phyloP scores from a whole-genome alignment of 64 coral and sea anemone genomes.

The Acropora tenuis region DNA sequence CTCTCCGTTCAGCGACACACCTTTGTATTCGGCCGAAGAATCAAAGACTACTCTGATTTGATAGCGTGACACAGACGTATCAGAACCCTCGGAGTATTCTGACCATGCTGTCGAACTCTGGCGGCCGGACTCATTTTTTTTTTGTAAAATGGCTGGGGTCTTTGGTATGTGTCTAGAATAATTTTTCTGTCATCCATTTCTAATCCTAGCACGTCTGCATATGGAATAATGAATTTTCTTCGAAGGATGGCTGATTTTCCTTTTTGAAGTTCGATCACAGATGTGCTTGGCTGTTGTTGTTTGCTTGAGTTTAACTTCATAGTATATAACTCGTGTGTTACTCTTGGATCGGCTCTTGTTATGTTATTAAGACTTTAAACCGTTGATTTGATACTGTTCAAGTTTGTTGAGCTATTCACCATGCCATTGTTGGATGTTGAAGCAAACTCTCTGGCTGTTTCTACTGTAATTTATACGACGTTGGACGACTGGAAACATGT shows the following conservation, averaged over 20 bases:
- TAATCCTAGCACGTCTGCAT: conserved; percentile 20
- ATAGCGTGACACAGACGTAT: background rate
- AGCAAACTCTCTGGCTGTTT: conserved; percentile 39
- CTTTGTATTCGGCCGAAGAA: too few relatives aligned
- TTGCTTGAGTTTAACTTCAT: conserved; percentile 28
- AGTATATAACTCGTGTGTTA: conserved; percentile 33
- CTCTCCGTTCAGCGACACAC: too few relatives aligned
- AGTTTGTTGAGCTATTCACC: conserved; percentile 12
- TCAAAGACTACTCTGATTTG: too few relatives aligned
- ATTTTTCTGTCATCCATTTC: conserved; percentile 13
- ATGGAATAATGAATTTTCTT: conserved; percentile 34
- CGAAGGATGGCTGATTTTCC: background rate
- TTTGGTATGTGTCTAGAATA: conserved; percentile 33
- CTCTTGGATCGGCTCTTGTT: conserved; percentile 35
- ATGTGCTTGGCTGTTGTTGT: conserved; percentile 3
- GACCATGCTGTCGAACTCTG: conserved; percentile 26
- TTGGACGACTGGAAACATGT: conserved; percentile 28
- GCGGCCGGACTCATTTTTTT: conserved; percentile 20
- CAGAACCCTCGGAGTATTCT: conserved; percentile 13
- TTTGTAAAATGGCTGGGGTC: conserved; percentile 27
- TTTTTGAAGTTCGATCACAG: background rate
- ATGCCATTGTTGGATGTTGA: conserved; percentile 11
- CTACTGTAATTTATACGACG: conserved; percentile 6
- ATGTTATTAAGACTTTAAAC: conserved; percentile 23
- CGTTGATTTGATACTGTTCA: conserved; percentile 27